Evolutionary conservation across 2,113 vertebrate species (phyloP).

Genomic region (Vombatus ursinus): DNA sequence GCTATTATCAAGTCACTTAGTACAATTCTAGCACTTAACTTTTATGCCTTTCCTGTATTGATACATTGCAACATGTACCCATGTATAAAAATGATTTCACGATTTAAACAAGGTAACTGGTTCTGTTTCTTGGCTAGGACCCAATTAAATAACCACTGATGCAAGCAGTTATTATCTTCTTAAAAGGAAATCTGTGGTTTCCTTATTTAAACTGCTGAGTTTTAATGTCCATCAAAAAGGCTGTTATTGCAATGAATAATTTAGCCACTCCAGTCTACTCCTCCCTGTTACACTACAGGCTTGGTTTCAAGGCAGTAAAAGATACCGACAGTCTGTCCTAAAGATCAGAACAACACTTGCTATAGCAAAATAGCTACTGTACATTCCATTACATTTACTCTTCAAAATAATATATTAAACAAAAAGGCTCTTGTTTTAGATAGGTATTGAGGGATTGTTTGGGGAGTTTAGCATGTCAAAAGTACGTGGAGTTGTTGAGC

Average conservation of each 20-base stretch:
- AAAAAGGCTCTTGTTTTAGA: neutral
- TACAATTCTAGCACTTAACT: neutral
- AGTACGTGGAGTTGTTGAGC: neutral
- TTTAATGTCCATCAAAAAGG: constrained; percentile 75
- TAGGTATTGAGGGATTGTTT: neutral
- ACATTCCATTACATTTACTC: neutral
- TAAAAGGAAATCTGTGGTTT: constrained; percentile 79
- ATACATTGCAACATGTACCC: constrained; percentile 16
- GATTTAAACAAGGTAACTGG: constrained; percentile 70
- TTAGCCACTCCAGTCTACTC: constrained; percentile 73
- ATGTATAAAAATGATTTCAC: constrained; percentile 42
- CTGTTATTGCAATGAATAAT: constrained; percentile 79
- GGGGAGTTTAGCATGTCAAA: neutral
- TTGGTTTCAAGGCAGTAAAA: constrained; percentile 39
- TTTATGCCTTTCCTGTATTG: constrained; percentile 16
- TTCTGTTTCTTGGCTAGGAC: constrained; percentile 72
- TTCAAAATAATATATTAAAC: constrained; percentile 17
- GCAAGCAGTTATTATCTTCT: constrained; percentile 73
- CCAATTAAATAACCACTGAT: constrained; percentile 73
- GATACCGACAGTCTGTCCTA: constrained; percentile 20
- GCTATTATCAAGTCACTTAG: neutral
- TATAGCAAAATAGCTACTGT: neutral
- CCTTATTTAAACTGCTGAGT: constrained; percentile 78
- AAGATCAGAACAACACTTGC: neutral
- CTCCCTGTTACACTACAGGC: constrained; percentile 15